These are phyloP conservation scores for Siniperca undulata DNA, from an alignment of 2,797 vertebrate genomes.

Conservation along the genomic window DNA sequence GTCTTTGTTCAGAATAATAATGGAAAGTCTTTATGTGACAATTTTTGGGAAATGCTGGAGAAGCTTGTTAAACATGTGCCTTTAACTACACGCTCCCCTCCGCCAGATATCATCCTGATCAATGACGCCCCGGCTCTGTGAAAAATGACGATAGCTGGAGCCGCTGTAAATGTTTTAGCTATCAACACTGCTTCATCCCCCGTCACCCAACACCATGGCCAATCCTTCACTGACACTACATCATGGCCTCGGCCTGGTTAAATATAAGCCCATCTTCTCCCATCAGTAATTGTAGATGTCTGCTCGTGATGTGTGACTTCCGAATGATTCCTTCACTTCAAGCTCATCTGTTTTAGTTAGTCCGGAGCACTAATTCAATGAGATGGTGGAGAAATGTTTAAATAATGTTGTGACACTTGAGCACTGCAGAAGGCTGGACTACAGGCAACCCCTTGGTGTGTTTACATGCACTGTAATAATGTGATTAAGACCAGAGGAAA, in stretches of 20 bases:
- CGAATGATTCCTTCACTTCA: slow-evolving; percentile 47
- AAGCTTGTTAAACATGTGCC: slow-evolving; percentile 75
- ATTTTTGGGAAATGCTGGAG: slow-evolving; percentile 58
- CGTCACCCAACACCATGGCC: slow-evolving; percentile 36
- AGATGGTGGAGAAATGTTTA: slow-evolving; percentile 55
- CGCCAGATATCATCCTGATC: slow-evolving; percentile 72
- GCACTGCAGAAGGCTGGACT: slow-evolving; percentile 49
- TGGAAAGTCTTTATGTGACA: slow-evolving; percentile 70
- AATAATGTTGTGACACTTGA: slow-evolving; percentile 66
- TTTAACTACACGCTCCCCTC: slow-evolving; percentile 67
- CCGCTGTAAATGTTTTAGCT: slow-evolving; percentile 70
- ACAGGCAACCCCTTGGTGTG: slow-evolving; percentile 49
- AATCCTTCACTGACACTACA: slow-evolving; percentile 66
- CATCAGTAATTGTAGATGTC: slow-evolving; percentile 62
- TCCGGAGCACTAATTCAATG: slow-evolving; percentile 42
- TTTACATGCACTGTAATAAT: slow-evolving; percentile 58
- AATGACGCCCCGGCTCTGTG: slow-evolving; percentile 54
- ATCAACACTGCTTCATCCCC: slow-evolving; percentile 65
- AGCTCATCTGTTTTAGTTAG: slow-evolving; percentile 48
- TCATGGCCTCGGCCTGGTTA: slow-evolving; percentile 46
- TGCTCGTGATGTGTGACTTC: slow-evolving; percentile 54
- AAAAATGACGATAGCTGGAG: slow-evolving; percentile 61
- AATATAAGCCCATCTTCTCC: slow-evolving; percentile 54
- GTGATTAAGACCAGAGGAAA: slow-evolving; percentile 53
- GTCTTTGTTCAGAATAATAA: slow-evolving; percentile 73